Evolutionary conservation across 2,888 invertebrate species (phyloP).

Genomic region (Acronicta aceris): DNA sequence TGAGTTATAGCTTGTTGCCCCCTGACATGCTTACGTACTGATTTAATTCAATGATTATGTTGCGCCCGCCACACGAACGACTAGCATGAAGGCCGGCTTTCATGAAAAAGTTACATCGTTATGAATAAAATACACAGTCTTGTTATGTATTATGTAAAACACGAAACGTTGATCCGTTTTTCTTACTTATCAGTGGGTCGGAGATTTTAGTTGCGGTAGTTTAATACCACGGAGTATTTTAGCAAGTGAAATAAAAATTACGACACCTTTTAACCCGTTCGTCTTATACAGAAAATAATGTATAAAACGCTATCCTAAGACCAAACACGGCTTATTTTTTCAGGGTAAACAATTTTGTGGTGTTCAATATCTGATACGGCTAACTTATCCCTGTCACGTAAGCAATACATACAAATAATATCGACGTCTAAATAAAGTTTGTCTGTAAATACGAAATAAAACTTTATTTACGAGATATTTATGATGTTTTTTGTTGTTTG

Average conservation of each 20-base stretch:
- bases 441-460: constrained; percentile 53
- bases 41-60: constrained; percentile 80
- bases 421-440: constrained; percentile 45
- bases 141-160: constrained; percentile 39
- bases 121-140: constrained; percentile 44
- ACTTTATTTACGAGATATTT: constrained; percentile 51
- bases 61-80: constrained; percentile 46
- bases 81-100: constrained; percentile 37
- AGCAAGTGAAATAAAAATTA: constrained; percentile 43
- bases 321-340: constrained; percentile 52
- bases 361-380: constrained; percentile 55
- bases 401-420: constrained; percentile 62
- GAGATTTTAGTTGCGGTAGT: constrained; percentile 4
- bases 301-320: constrained; percentile 26
- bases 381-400: constrained; percentile 59
- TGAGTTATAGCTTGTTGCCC: constrained; percentile 82
- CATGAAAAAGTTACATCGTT: constrained; percentile 50
- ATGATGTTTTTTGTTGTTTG: constrained; percentile 36
- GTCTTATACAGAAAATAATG: constrained; percentile 31
- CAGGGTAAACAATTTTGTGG: constrained; percentile 54
- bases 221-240: constrained; percentile 22
- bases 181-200: constrained; percentile 10
- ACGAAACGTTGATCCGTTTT: constrained; percentile 34
- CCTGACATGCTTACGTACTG: constrained; percentile 79
- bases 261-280: constrained; percentile 22